Evolutionary conservation across 1,140 invertebrate species (phyloP).

Genomic region (Bombus fervidus): DNA sequence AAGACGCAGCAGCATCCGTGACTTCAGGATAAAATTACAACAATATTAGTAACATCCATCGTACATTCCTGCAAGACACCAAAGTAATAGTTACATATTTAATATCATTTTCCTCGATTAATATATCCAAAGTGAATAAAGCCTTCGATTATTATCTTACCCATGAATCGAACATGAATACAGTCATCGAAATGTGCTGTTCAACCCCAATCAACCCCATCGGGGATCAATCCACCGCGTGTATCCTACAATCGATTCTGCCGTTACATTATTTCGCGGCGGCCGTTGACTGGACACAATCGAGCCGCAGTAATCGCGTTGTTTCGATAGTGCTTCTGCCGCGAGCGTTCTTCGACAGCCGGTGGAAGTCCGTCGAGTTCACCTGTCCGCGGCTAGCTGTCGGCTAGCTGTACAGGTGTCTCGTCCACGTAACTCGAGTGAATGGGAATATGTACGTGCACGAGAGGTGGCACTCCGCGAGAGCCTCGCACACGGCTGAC

Average conservation of each 20-base stretch:
- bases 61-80: no score
- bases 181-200: neutral
- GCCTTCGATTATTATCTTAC: no score
- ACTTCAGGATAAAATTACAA: no score
- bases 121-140: neutral
- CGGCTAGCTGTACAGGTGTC: slow-evolving; percentile 63
- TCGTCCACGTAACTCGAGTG: slow-evolving; percentile 41
- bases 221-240: neutral
- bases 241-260: neutral
- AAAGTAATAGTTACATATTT: no score
- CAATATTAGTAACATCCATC: no score
- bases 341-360: neutral
- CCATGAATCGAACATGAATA: neutral
- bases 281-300: neutral
- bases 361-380: slow-evolving; percentile 22
- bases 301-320: neutral
- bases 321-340: neutral
- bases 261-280: neutral
- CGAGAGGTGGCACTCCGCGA: slow-evolving; percentile 40
- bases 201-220: neutral
- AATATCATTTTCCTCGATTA: no score
- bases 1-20: no score
- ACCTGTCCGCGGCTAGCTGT: slow-evolving; percentile 56
- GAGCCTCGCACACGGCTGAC: slow-evolving; percentile 66
- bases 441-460: slow-evolving; percentile 40